A percentile compares a stretch with the other conserved stretches of the same genome.
These are phyloP conservation scores for Leucoraja ocellata DNA, from an alignment of 2,797 vertebrate genomes.

Conservation along the genomic window DNA sequence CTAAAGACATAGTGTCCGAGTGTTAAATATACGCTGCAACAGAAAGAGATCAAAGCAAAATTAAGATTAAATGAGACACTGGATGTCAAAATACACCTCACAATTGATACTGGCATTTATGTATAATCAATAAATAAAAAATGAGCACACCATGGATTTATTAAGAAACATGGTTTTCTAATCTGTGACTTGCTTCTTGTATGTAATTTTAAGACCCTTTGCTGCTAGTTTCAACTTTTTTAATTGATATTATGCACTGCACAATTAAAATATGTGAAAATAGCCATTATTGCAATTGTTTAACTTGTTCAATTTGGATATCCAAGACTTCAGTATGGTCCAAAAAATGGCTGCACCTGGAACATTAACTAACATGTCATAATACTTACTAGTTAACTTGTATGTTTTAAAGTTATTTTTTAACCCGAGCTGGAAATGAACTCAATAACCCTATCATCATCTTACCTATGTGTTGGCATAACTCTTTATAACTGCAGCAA, in stretches of 20 bases:
- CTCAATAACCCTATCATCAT: no score
- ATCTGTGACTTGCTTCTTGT: background rate
- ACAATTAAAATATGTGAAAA: background rate
- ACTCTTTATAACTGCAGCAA: no score
- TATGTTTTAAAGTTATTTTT: no score
- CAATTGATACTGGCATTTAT: background rate
- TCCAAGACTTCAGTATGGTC: background rate
- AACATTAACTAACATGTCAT: no score
- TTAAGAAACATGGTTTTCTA: background rate
- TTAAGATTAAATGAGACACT: background rate
- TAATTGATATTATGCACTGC: no score
- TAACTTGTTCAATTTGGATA: background rate
- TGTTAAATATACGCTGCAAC: background rate
- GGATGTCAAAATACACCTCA: background rate
- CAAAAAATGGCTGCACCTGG: background rate
- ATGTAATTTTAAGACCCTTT: no score
- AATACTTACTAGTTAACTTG: no score
- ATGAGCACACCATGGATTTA: background rate
- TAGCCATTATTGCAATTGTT: background rate
- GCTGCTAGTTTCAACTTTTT: no score
- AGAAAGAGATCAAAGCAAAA: background rate
- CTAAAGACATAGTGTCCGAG: background rate
- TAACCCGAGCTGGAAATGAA: no score
- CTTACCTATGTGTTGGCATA: no score
- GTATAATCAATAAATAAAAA: background rate